phyloP scores from a whole-genome alignment of 2,797 vertebrate genomes.

The Agapornis canus region DNA sequence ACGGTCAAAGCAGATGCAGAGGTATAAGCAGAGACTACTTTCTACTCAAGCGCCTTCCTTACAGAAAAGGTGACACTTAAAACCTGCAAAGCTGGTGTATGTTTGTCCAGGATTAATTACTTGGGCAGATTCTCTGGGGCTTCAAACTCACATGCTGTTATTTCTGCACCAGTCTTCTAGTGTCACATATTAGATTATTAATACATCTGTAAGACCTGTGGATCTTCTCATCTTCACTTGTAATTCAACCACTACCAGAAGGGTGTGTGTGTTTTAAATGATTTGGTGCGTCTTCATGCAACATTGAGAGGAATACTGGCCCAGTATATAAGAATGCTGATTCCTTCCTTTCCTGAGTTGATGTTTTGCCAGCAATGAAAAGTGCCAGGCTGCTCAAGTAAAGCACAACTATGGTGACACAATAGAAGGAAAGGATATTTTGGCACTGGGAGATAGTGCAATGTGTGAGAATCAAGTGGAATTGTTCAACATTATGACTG shows the following conservation, averaged over 20 bases:
- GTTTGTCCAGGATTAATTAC: slow-evolving; percentile 73
- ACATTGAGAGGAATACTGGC: slow-evolving; percentile 75
- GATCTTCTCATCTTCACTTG: slow-evolving; percentile 75
- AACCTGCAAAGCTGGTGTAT: slow-evolving; percentile 63
- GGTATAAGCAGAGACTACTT: slow-evolving; percentile 92
- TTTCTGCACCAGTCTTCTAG: slow-evolving; percentile 77
- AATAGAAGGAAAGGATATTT: slow-evolving; percentile 34
- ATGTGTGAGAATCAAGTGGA: slow-evolving; percentile 58
- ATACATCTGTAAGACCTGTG: slow-evolving; percentile 76
- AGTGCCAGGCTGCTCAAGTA: slow-evolving; percentile 73
- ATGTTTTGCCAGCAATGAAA: slow-evolving; percentile 67
- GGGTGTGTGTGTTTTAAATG: slow-evolving; percentile 78
- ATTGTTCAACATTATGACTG: slow-evolving; percentile 34
- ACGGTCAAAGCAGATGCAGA: slow-evolving; percentile 89
- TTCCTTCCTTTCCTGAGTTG: slow-evolving; percentile 59
- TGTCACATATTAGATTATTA: slow-evolving; percentile 77
- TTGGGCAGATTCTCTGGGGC: slow-evolving; percentile 77
- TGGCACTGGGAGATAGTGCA: slow-evolving; percentile 73
- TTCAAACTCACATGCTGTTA: slow-evolving; percentile 74
- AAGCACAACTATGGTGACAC: slow-evolving; percentile 75
- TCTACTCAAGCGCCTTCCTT: slow-evolving; percentile 82
- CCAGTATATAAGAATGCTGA: slow-evolving; percentile 54
- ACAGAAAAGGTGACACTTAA: slow-evolving; percentile 96
- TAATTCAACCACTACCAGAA: slow-evolving; percentile 78
- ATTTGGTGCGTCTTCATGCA: slow-evolving; percentile 79